phyloP scores from a whole-genome alignment of 2,888 invertebrate species.

The Cephus spinipes region DNA sequence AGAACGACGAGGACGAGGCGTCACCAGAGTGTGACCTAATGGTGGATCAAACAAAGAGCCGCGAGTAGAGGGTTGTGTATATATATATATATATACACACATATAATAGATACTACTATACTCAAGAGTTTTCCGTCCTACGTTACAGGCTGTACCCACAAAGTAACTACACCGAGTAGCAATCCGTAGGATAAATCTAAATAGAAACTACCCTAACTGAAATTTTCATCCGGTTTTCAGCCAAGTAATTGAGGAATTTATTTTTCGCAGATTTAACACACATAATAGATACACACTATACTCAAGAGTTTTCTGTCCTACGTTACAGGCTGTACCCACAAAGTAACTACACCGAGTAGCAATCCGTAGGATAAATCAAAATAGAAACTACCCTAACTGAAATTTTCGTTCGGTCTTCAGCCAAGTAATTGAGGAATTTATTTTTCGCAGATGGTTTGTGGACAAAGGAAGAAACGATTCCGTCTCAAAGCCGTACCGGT shows the following conservation, averaged over 20 bases:
- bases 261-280: too few species aligned
- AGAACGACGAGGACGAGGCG: background rate
- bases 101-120: background rate
- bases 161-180: background rate
- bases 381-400: background rate
- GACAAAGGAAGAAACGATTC: background rate
- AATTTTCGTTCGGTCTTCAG: background rate
- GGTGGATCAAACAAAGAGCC: constrained; percentile 20
- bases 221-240: too few species aligned
- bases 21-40: constrained; percentile 15
- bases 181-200: background rate
- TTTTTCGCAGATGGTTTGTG: background rate
- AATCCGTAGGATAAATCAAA: background rate
- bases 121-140: too few species aligned
- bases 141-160: too few species aligned
- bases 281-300: background rate
- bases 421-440: background rate
- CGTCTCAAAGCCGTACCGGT: background rate
- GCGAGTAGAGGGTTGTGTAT: background rate
- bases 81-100: background rate
- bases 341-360: background rate
- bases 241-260: too few species aligned
- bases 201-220: too few species aligned
- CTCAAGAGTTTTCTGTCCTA: background rate
- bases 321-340: background rate